Evolutionary conservation across 2,797 vertebrate genomes (phyloP).

Genomic region (Xyrichtys novacula): DNA sequence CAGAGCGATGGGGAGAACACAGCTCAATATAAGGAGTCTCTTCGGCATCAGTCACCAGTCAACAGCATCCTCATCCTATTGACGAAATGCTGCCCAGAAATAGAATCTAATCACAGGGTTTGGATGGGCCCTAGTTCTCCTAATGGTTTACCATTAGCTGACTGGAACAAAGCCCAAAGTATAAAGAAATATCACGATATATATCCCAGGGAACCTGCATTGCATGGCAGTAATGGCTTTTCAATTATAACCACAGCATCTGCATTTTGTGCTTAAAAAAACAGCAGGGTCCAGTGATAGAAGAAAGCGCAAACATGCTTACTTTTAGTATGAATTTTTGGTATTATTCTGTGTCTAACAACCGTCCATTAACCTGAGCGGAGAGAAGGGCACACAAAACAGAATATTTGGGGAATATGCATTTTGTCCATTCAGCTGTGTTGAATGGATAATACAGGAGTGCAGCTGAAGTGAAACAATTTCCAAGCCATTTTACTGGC

Average conservation of each 20-base stretch:
- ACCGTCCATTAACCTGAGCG: conserved; percentile 52
- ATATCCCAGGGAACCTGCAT: conserved; percentile 51
- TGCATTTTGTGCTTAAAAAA: conserved; percentile 25
- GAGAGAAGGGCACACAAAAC: conserved; percentile 31
- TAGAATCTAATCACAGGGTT: conserved; percentile 81
- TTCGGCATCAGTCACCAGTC: conserved; percentile 80
- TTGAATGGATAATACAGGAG: conserved; percentile 46
- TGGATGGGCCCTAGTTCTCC: conserved; percentile 74
- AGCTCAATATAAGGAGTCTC: conserved; percentile 80
- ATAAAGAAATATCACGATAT: conserved; percentile 70
- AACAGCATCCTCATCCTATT: conserved; percentile 81
- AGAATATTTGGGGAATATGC: conserved; percentile 20
- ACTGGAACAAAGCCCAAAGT: conserved; percentile 76
- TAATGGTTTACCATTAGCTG: conserved; percentile 80
- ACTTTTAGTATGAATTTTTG: conserved; percentile 47
- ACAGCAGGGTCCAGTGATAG: conserved; percentile 21
- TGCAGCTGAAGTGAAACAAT: conserved; percentile 48
- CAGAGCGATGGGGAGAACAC: conserved; percentile 74
- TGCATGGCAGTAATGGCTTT: conserved; percentile 55
- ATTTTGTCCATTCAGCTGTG: conserved; percentile 43
- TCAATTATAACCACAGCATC: conserved; percentile 50
- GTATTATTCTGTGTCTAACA: conserved; percentile 51
- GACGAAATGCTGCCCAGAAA: conserved; percentile 82
- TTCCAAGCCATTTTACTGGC: conserved; percentile 52
- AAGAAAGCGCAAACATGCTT: conserved; percentile 25